Evolutionary conservation across 1,140 invertebrate genomes (phyloP).

Genomic region (Drosophila sproati): DNA sequence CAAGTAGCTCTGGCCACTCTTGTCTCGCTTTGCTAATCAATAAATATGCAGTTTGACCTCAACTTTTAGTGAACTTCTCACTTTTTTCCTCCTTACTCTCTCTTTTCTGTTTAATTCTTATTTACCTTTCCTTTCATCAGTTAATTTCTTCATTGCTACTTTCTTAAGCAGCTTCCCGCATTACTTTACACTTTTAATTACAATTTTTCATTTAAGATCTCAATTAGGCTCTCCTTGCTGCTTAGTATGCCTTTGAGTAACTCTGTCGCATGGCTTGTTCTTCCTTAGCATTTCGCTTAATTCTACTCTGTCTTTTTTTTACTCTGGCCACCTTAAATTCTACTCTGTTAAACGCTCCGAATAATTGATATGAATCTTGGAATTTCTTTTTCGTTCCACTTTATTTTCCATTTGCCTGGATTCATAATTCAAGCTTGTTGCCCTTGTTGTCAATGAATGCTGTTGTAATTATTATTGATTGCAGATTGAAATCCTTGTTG

Average conservation of each 20-base stretch:
- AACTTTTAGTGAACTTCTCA: neutral
- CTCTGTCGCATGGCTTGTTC: neutral
- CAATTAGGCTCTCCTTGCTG: neutral
- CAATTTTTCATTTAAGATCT: neutral
- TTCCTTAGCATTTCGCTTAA: neutral
- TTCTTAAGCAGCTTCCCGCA: conserved; percentile 2
- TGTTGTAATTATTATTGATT: conserved; percentile 31
- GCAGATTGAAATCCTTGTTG: conserved; percentile 1
- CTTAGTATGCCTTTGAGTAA: neutral
- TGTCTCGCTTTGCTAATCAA: too few relatives aligned
- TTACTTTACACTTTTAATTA: neutral
- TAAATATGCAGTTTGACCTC: too few relatives aligned
- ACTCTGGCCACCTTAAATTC: too few relatives aligned
- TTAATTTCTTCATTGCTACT: neutral
- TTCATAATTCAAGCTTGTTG: conserved; percentile 6
- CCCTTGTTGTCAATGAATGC: conserved; percentile 5
- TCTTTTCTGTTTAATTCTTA: neutral
- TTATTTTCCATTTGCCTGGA: neutral
- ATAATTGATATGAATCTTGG: neutral
- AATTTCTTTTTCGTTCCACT: neutral
- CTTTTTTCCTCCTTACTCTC: neutral
- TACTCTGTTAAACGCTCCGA: neutral
- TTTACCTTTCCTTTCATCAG: neutral
- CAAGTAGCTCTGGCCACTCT: too few relatives aligned
- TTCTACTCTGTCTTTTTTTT: neutral